These are phyloP conservation scores for Myotis vivesi DNA, from an alignment of 2,797 vertebrate genomes.

Conservation along the genomic window DNA sequence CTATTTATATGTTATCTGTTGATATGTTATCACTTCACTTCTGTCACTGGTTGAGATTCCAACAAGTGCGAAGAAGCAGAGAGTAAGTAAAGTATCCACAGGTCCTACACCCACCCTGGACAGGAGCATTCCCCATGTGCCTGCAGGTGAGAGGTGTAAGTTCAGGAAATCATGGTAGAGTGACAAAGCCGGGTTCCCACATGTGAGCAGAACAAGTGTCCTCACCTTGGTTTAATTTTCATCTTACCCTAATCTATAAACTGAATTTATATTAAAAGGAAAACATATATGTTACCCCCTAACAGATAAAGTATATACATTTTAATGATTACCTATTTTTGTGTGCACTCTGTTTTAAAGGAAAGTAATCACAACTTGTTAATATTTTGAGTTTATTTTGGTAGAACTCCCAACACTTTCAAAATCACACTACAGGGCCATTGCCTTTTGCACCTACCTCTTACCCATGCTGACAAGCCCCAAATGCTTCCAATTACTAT, in stretches of 20 bases:
- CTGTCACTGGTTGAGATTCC: background rate
- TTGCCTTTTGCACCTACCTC: background rate
- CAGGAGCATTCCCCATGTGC: no score
- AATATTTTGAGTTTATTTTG: background rate
- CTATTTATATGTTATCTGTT: background rate
- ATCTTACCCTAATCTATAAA: background rate
- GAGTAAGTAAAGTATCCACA: background rate
- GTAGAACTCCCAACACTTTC: background rate
- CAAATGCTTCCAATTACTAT: background rate
- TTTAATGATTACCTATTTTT: background rate
- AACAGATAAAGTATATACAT: background rate
- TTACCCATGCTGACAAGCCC: background rate
- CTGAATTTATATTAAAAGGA: background rate
- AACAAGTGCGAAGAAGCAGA: background rate
- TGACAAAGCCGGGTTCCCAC: background rate
- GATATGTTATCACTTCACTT: background rate
- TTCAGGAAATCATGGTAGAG: background rate
- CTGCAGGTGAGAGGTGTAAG: background rate
- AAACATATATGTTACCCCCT: background rate
- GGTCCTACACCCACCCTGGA: background rate
- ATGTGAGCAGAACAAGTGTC: no score
- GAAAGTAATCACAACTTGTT: conserved; percentile 1
- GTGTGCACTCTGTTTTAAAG: background rate
- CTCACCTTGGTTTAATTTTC: background rate
- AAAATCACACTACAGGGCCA: background rate